These are phyloP conservation scores for Proteles cristata DNA, from an alignment of 2,113 vertebrate genomes.

Conservation along the genomic window DNA sequence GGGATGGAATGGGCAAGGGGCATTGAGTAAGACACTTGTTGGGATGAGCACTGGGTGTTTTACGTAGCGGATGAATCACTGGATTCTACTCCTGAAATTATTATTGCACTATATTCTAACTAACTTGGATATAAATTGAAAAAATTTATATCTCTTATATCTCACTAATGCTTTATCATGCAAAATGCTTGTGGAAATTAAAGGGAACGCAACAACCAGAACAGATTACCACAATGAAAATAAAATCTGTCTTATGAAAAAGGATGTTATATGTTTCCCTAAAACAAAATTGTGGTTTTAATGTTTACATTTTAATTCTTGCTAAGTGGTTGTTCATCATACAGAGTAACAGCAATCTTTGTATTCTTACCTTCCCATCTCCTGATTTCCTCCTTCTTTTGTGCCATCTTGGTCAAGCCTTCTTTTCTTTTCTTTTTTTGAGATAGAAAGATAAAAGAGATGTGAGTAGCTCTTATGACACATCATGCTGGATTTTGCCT, in stretches of 20 bases:
- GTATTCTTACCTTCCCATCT: not conserved
- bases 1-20: too few relatives aligned
- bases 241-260: not conserved
- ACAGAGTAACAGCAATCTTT: not conserved
- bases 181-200: not conserved
- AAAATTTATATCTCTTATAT: not conserved
- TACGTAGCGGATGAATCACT: too few relatives aligned
- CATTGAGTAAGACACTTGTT: too few relatives aligned
- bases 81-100: too few relatives aligned
- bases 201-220: not conserved
- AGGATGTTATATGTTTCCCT: not conserved
- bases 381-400: not conserved
- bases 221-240: not conserved
- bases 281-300: not conserved
- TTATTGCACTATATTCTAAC: too few relatives aligned
- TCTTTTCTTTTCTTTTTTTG: not conserved
- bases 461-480: not conserved
- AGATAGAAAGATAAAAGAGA: not conserved
- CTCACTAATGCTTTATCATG: not conserved
- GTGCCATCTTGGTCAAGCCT: not conserved
- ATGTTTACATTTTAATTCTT: slow-evolving; percentile 18
- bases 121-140: too few relatives aligned
- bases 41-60: too few relatives aligned
- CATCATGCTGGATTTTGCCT: not conserved
- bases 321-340: not conserved